Conservation (phyloP, 2,797 vertebrate species). For the Phoxinus dragarum region DNA sequence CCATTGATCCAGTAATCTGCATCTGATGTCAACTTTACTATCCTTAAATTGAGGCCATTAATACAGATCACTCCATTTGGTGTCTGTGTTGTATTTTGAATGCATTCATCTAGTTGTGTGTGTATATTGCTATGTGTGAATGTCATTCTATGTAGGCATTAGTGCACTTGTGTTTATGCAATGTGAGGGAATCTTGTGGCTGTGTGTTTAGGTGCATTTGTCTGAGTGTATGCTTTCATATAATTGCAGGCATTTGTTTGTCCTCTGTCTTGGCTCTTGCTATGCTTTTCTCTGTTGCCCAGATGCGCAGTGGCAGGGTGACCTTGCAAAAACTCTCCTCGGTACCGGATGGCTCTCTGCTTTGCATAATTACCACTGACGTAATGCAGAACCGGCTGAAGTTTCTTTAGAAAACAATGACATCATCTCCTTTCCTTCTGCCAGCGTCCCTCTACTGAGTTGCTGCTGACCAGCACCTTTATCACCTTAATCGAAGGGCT, state of each 20-base stretch:
- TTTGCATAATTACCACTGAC: conserved; percentile 81
- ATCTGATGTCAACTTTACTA: neutral
- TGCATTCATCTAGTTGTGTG: neutral
- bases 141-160: neutral
- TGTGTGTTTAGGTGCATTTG: conserved; percentile 25
- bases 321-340: conserved; percentile 76
- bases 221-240: conserved; percentile 32
- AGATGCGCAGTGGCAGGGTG: conserved; percentile 81
- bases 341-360: conserved; percentile 72
- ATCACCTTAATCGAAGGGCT: conserved; percentile 6
- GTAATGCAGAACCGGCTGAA: conserved; percentile 77
- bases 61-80: neutral
- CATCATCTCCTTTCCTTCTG: conserved; percentile 46
- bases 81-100: neutral
- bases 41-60: neutral
- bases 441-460: conserved; percentile 44
- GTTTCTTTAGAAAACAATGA: conserved; percentile 63
- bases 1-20: neutral
- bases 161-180: neutral
- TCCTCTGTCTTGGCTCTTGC: conserved; percentile 57
- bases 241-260: conserved; percentile 38
- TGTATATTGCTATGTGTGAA: neutral
- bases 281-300: conserved; percentile 64
- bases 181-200: neutral
- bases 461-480: conserved; percentile 11